Percentiles rank a stretch among this genome's conserved stretches.
Conservation (phyloP, 2,113 vertebrate genomes). For the Chloebia gouldiae region DNA sequence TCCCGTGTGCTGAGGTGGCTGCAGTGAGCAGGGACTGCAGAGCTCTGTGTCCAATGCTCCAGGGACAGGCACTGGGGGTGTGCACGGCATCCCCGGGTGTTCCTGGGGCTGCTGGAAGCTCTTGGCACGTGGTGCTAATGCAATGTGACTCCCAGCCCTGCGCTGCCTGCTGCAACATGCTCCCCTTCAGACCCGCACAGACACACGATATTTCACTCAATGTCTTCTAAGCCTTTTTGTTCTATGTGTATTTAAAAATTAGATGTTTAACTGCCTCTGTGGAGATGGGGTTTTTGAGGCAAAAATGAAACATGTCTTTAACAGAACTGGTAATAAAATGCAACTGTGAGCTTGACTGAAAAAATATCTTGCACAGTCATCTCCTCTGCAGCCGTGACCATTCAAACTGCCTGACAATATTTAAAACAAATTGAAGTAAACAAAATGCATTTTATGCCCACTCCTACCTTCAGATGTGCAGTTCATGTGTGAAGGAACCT, state of each 20-base stretch:
- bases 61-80: background rate
- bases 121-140: background rate
- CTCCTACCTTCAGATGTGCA: background rate
- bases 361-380: background rate
- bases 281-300: background rate
- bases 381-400: background rate
- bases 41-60: background rate
- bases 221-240: background rate
- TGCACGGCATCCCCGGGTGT: fast-evolving
- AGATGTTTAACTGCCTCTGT: background rate
- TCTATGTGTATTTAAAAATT: background rate
- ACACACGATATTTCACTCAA: background rate
- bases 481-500: background rate
- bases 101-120: background rate
- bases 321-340: background rate
- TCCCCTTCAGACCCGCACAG: background rate
- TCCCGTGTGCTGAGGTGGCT: background rate
- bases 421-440: background rate
- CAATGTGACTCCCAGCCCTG: background rate
- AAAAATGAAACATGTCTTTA: background rate
- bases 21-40: background rate
- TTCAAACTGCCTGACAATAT: background rate
- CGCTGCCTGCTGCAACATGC: background rate
- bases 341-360: background rate
- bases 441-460: background rate